Evolutionary conservation across 2,888 invertebrate species (phyloP).

Genomic region (Cerastis rubricosa): DNA sequence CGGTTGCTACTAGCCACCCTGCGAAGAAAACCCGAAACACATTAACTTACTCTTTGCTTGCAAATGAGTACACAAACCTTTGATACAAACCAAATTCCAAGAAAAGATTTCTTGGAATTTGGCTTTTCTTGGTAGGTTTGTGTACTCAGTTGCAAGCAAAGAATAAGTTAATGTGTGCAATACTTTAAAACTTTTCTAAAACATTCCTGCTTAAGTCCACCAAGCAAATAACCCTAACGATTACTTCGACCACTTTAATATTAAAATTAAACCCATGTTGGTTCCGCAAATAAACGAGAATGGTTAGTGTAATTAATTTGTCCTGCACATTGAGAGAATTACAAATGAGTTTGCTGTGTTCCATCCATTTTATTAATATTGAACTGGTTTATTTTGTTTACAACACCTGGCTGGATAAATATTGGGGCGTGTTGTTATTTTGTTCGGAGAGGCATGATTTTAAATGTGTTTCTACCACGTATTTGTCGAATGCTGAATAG

Average conservation of each 20-base stretch:
- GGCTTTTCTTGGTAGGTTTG: too few species aligned
- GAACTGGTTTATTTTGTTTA: constrained; percentile 25
- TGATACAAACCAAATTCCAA: not conserved
- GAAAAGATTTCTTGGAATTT: too few species aligned
- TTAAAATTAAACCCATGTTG: constrained; percentile 53
- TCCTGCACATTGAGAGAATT: constrained; percentile 58
- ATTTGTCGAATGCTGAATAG: not conserved
- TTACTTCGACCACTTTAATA: constrained; percentile 17
- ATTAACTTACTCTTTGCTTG: not conserved
- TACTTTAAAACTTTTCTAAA: not conserved
- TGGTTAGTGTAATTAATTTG: constrained; percentile 60
- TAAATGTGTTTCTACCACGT: not conserved
- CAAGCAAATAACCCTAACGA: not conserved
- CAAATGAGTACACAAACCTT: not conserved
- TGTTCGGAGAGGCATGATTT: not conserved
- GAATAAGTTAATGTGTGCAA: too few species aligned
- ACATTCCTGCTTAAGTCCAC: not conserved
- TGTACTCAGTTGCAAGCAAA: too few species aligned
- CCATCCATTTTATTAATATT: constrained; percentile 56
- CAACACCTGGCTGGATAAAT: constrained; percentile 30
- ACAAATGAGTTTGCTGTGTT: constrained; percentile 53
- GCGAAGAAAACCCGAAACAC: not conserved
- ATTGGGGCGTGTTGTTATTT: not conserved
- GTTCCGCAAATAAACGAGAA: constrained; percentile 48
- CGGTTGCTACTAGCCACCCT: too few species aligned